Evolutionary conservation across 1,140 invertebrate genomes (phyloP).

Genomic region (Mya arenaria): DNA sequence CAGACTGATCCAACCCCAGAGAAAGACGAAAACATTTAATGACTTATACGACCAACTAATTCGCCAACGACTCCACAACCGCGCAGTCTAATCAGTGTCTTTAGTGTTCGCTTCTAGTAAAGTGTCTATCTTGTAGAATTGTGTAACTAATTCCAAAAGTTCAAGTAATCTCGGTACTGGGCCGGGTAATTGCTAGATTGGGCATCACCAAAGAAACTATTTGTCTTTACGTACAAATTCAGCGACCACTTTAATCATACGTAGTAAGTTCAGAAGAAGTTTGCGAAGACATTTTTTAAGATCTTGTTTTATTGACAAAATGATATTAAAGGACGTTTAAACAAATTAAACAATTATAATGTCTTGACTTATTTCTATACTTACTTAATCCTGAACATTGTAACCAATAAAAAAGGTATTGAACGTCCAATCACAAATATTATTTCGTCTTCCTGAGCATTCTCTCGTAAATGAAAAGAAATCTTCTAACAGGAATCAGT

Average conservation of each 20-base stretch:
- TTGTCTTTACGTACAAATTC: neutral
- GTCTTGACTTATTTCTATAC: neutral
- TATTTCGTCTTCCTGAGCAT: too few relatives aligned
- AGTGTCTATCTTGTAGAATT: neutral
- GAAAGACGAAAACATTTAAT: constrained; percentile 4
- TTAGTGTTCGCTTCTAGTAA: too few relatives aligned
- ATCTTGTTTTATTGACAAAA: neutral
- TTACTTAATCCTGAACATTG: too few relatives aligned
- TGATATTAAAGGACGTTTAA: neutral
- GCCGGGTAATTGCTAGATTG: neutral
- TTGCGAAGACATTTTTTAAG: too few relatives aligned
- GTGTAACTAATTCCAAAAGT: too few relatives aligned
- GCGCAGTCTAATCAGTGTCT: neutral
- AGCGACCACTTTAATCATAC: neutral
- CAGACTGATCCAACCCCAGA: constrained; percentile 3
- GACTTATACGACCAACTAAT: too few relatives aligned
- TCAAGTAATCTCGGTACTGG: too few relatives aligned
- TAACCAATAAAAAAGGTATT: too few relatives aligned
- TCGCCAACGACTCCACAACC: neutral
- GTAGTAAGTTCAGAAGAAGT: too few relatives aligned
- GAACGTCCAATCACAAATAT: too few relatives aligned
- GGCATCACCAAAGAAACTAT: neutral
- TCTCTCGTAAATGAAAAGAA: too few relatives aligned
- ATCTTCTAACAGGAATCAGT: too few relatives aligned
- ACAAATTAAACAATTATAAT: neutral